phyloP scores from a whole-genome alignment of 2,888 invertebrate species.

The Byasa hedistus region DNA sequence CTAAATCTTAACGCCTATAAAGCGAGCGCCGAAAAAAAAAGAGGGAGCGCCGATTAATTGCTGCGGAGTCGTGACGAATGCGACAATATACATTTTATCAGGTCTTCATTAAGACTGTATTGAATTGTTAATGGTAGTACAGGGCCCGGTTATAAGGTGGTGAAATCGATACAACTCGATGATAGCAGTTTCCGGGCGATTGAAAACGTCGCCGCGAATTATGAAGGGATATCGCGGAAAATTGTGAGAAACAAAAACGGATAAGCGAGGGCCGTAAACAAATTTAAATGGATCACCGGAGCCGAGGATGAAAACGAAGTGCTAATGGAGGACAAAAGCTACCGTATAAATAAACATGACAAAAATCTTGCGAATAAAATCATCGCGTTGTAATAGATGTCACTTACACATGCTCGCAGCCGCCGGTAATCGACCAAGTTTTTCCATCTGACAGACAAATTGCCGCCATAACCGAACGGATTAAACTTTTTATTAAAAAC shows the following conservation, averaged over 20 bases:
- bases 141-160: constrained; percentile 66
- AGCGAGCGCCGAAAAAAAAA: constrained; percentile 55
- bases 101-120: constrained; percentile 73
- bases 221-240: constrained; percentile 46
- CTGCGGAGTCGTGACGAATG: constrained; percentile 64
- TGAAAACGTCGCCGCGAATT: constrained; percentile 44
- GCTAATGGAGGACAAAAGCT: constrained; percentile 76
- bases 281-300: constrained; percentile 62
- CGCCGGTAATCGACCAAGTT: constrained; percentile 74
- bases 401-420: constrained; percentile 48
- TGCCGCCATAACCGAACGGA: constrained; percentile 78
- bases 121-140: constrained; percentile 74
- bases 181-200: constrained; percentile 58
- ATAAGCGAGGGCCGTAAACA: constrained; percentile 48
- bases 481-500: constrained; percentile 81
- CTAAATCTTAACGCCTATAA: constrained; percentile 69
- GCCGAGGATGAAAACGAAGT: constrained; percentile 59
- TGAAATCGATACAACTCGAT: constrained; percentile 65
- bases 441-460: constrained; percentile 78
- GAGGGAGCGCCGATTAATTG: constrained; percentile 69
- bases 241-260: constrained; percentile 40
- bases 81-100: constrained; percentile 75
- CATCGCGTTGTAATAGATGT: constrained; percentile 43
- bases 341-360: constrained; percentile 74
- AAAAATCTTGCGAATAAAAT: constrained; percentile 66